Percentiles rank a stretch among this genome's conserved stretches.
phyloP scores from a whole-genome alignment of 2,113 vertebrate species.

The Xiphophorus maculatus region DNA sequence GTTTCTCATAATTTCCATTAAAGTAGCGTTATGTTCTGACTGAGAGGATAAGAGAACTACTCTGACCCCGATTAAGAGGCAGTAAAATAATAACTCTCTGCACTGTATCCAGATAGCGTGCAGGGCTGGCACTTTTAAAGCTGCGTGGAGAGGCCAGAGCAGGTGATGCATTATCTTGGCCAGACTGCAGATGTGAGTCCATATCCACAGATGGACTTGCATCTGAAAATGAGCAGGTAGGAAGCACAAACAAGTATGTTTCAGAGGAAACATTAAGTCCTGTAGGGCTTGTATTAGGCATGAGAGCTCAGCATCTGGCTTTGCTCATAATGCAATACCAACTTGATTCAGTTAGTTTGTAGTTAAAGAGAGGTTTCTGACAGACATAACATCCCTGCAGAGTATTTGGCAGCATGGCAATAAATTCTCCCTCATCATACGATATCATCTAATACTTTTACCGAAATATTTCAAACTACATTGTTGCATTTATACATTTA shows the following conservation, averaged over 20 bases:
- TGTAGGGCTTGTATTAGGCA: slow-evolving; percentile 10
- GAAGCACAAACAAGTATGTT: slow-evolving; percentile 29
- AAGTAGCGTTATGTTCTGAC: slow-evolving; percentile 48
- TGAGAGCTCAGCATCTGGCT: slow-evolving; percentile 20
- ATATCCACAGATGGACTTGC: slow-evolving; percentile 44
- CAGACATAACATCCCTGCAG: slow-evolving; percentile 20
- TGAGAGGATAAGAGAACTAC: slow-evolving; percentile 47
- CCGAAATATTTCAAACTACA: slow-evolving; percentile 38
- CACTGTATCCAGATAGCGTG: slow-evolving; percentile 26
- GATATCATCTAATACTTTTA: slow-evolving; percentile 33
- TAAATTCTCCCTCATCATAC: slow-evolving; percentile 21
- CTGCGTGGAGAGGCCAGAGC: slow-evolving; percentile 25
- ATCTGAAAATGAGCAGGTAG: slow-evolving; percentile 36
- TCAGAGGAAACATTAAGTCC: slow-evolving; percentile 18
- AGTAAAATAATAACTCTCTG: slow-evolving; percentile 46
- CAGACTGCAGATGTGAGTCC: slow-evolving; percentile 39
- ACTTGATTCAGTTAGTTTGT: slow-evolving; percentile 1
- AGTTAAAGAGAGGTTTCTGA: slow-evolving; percentile 26
- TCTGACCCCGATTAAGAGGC: slow-evolving; percentile 47
- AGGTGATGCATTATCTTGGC: slow-evolving; percentile 45
- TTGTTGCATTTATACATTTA: slow-evolving; percentile 40
- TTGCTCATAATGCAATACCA: not conserved
- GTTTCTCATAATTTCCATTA: slow-evolving; percentile 43
- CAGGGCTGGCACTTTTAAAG: slow-evolving; percentile 12
- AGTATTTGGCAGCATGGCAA: slow-evolving; percentile 44